These are phyloP conservation scores for Coremacera marginata DNA, from an alignment of 2,888 invertebrate species.

Conservation along the genomic window DNA sequence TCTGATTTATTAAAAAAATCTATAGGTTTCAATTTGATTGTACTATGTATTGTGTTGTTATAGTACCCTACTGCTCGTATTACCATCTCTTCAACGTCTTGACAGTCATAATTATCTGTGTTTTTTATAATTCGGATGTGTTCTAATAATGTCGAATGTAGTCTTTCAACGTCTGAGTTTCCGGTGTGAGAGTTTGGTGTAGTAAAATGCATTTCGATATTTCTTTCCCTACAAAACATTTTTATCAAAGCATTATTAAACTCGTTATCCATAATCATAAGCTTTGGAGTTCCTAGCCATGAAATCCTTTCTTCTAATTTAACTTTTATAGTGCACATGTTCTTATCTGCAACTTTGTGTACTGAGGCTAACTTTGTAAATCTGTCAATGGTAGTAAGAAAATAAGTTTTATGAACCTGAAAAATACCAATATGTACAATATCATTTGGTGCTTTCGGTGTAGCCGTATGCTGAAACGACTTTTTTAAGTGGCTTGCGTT, in stretches of 20 bases:
- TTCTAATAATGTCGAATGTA: constrained; percentile 35
- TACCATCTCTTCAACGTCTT: constrained; percentile 19
- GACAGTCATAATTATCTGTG: not conserved
- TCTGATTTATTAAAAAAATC: constrained; percentile 38
- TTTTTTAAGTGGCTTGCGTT: constrained; percentile 40
- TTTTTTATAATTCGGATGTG: constrained; percentile 39
- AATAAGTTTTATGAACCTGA: constrained; percentile 38
- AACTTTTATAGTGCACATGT: constrained; percentile 39
- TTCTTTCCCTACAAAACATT: constrained; percentile 40
- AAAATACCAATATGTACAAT: constrained; percentile 44
- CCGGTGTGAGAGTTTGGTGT: constrained; percentile 44
- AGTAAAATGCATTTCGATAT: constrained; percentile 41
- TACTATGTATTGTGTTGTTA: constrained; percentile 37
- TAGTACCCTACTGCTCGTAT: not conserved
- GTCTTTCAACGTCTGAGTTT: constrained; percentile 36
- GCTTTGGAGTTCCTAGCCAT: constrained; percentile 34
- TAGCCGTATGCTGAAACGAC: constrained; percentile 35
- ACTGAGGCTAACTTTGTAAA: constrained; percentile 43
- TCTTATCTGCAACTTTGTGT: constrained; percentile 42
- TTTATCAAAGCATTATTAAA: constrained; percentile 43
- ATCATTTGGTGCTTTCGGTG: constrained; percentile 39
- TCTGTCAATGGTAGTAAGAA: constrained; percentile 41
- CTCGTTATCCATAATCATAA: constrained; percentile 44
- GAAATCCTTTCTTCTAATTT: constrained; percentile 41
- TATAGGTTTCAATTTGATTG: constrained; percentile 38